phyloP scores from a whole-genome alignment of 2,797 vertebrate genomes.

The Trachurus trachurus region DNA sequence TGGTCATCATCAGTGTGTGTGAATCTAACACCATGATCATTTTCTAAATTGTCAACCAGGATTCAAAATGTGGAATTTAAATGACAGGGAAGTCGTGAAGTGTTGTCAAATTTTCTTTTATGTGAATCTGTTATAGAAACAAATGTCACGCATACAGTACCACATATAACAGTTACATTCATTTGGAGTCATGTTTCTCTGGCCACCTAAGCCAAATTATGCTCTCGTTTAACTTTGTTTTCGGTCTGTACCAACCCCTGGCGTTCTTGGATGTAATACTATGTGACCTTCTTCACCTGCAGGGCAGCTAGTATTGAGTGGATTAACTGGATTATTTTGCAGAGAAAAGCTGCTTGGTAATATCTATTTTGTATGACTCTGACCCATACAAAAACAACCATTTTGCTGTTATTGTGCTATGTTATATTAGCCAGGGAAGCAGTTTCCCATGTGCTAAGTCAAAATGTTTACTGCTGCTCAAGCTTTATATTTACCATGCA shows the following conservation, averaged over 20 bases:
- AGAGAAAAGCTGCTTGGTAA: too few relatives aligned
- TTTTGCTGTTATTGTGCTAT: too few relatives aligned
- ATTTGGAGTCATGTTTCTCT: background rate
- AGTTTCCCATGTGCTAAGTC: background rate
- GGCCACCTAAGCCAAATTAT: background rate
- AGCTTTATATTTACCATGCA: background rate
- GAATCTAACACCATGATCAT: conserved; percentile 6
- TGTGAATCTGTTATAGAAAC: background rate
- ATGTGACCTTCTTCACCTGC: background rate
- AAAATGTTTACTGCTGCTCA: background rate
- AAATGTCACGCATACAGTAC: too few relatives aligned
- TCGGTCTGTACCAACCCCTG: background rate
- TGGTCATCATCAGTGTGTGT: conserved; percentile 3
- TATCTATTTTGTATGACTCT: too few relatives aligned
- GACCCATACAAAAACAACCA: too few relatives aligned
- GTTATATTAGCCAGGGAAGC: too few relatives aligned
- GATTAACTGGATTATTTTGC: background rate
- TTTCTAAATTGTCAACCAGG: conserved; percentile 13
- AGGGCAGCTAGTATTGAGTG: background rate
- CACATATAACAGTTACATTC: background rate
- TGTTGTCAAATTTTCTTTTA: background rate
- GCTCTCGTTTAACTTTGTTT: background rate
- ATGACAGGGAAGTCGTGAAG: background rate
- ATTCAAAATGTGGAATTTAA: conserved; percentile 8
- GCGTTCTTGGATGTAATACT: background rate